phyloP scores from a whole-genome alignment of 1,140 invertebrate species.

The Pararge aegeria region DNA sequence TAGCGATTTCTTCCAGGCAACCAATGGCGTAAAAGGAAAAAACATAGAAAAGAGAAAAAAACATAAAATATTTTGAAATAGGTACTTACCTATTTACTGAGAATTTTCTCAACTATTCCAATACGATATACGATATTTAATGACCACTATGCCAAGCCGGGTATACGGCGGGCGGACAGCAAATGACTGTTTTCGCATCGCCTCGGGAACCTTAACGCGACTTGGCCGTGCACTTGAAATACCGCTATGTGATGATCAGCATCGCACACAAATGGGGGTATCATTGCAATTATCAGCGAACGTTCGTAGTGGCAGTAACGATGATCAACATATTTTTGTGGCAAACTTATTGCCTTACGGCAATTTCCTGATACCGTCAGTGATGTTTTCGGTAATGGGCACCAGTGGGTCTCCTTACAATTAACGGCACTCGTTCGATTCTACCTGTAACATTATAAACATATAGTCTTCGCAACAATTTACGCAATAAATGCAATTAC shows the following conservation, averaged over 20 bases:
- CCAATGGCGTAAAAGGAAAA: too few species aligned
- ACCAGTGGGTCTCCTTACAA: too few species aligned
- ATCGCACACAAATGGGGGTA: not conserved
- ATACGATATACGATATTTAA: not conserved
- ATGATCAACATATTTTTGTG: too few species aligned
- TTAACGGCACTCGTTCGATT: too few species aligned
- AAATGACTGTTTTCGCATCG: slow-evolving; percentile 36
- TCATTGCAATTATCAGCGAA: not conserved
- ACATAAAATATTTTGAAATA: not conserved
- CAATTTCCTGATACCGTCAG: too few species aligned
- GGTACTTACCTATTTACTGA: not conserved
- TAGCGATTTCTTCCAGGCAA: too few species aligned
- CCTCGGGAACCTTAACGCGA: slow-evolving; percentile 27
- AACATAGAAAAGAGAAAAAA: not conserved
- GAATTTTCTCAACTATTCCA: not conserved
- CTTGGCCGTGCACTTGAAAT: slow-evolving; percentile 56
- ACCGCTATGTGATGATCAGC: slow-evolving; percentile 44
- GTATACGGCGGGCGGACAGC: slow-evolving; percentile 26
- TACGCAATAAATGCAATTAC: too few species aligned
- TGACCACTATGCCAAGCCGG: slow-evolving; percentile 13
- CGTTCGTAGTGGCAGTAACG: not conserved
- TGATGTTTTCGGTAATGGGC: too few species aligned
- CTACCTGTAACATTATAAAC: too few species aligned
- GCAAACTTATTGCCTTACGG: too few species aligned
- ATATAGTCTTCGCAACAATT: too few species aligned